Evolutionary conservation across 2,113 vertebrate species (phyloP).

Genomic region (Willisornis vidua): DNA sequence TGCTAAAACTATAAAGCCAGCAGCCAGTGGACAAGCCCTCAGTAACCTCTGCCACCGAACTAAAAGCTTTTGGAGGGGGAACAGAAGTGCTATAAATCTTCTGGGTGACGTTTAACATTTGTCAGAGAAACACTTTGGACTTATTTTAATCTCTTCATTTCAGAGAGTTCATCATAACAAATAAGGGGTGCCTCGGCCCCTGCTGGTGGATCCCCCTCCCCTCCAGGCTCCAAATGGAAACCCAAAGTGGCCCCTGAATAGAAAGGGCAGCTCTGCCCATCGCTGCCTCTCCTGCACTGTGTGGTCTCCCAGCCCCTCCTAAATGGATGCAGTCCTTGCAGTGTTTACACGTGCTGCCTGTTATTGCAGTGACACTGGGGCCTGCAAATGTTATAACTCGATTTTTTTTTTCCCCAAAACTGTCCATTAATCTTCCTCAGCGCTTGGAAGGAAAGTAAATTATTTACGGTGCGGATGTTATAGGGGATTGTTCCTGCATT

Average conservation of each 20-base stretch:
- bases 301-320: slow-evolving; percentile 60
- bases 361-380: slow-evolving; percentile 46
- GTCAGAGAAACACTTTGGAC: slow-evolving; percentile 77
- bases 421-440: slow-evolving; percentile 75
- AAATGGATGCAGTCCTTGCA: slow-evolving; percentile 44
- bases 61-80: slow-evolving; percentile 78
- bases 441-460: slow-evolving; percentile 71
- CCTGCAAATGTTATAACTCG: slow-evolving; percentile 64
- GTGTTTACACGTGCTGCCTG: slow-evolving; percentile 71
- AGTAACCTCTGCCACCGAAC: slow-evolving; percentile 74
- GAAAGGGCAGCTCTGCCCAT: background rate
- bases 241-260: slow-evolving; percentile 36
- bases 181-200: slow-evolving; percentile 64
- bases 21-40: slow-evolving; percentile 46
- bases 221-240: slow-evolving; percentile 65
- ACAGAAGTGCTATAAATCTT: slow-evolving; percentile 78
- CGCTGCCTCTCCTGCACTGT: slow-evolving; percentile 46
- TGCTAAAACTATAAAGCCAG: slow-evolving; percentile 56
- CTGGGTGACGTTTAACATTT: slow-evolving; percentile 70
- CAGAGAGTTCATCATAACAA: slow-evolving; percentile 76
- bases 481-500: slow-evolving; percentile 70
- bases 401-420: background rate
- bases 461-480: slow-evolving; percentile 75
- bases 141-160: slow-evolving; percentile 77
- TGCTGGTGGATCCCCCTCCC: slow-evolving; percentile 32